Conservation (phyloP, 2,888 invertebrate genomes). For the Anorthoa munda region DNA sequence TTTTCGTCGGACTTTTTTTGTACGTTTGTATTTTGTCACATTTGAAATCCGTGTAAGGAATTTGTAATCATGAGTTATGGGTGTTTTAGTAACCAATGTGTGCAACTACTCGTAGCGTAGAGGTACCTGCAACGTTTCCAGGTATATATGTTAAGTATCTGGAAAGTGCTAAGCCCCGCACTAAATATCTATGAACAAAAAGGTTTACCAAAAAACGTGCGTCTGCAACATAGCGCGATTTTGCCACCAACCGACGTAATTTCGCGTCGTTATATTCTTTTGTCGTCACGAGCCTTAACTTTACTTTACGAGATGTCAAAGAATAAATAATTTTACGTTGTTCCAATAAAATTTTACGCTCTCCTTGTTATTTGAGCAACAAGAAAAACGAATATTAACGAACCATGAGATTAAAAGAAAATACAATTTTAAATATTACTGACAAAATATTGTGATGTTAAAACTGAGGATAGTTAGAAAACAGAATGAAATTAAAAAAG, state of each 20-base stretch:
- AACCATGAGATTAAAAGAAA: slow-evolving; percentile 7
- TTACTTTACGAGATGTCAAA: slow-evolving; percentile 3
- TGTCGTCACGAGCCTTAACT: slow-evolving; percentile 2
- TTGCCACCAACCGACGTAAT: neutral
- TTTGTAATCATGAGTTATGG: slow-evolving; percentile 57
- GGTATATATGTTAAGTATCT: no score
- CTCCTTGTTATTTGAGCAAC: slow-evolving; percentile 10
- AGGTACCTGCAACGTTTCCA: neutral
- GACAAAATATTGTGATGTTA: slow-evolving; percentile 6
- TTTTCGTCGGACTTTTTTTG: slow-evolving; percentile 57
- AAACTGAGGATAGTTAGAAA: slow-evolving; percentile 17
- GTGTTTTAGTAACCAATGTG: slow-evolving; percentile 7
- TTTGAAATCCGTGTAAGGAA: slow-evolving; percentile 58
- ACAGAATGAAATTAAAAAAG: slow-evolving; percentile 3
- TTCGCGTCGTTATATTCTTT: no score
- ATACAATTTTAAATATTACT: slow-evolving; percentile 1
- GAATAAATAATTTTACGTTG: neutral
- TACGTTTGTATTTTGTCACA: slow-evolving; percentile 61
- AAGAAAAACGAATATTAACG: slow-evolving; percentile 9
- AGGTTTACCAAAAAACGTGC: neutral
- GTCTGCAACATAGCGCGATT: neutral
- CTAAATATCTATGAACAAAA: neutral
- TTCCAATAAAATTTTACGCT: slow-evolving; percentile 1
- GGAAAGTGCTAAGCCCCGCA: neutral
- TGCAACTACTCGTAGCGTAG: neutral